Conservation (phyloP, 2,113 vertebrate genomes). For the Chaetura pelagica region DNA sequence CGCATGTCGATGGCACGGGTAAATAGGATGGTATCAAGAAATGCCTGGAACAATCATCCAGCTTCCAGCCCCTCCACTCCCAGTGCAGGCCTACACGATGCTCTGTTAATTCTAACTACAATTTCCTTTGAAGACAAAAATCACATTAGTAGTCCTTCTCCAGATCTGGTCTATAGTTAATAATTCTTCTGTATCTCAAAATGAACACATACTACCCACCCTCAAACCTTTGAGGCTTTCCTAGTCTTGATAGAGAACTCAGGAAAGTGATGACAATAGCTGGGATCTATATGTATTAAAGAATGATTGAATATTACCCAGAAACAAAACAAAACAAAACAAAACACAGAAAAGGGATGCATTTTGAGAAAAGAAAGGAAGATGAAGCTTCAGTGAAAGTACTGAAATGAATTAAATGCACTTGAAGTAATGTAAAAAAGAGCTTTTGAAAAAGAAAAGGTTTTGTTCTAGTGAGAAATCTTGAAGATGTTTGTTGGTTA, state of each 20-base stretch:
- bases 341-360: neutral
- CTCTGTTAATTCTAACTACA: neutral
- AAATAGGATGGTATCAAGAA: constrained; percentile 15
- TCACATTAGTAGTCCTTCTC: constrained; percentile 31
- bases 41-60: neutral
- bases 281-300: constrained; percentile 31
- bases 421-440: constrained; percentile 21
- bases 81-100: neutral
- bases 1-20: neutral
- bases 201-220: neutral
- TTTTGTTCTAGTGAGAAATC: neutral
- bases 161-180: constrained; percentile 22
- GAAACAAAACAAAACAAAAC: neutral
- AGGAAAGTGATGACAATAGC: neutral
- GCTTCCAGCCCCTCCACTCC: neutral
- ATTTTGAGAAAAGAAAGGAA: constrained; percentile 17
- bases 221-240: neutral
- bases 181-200: constrained; percentile 25
- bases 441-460: neutral
- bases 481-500: neutral
- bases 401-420: neutral
- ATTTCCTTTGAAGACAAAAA: constrained; percentile 24
- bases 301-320: neutral
- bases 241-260: neutral
- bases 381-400: neutral